Base-by-base conservation (phyloP, 2,113 vertebrate species). In the Gila orcuttii region DNA sequence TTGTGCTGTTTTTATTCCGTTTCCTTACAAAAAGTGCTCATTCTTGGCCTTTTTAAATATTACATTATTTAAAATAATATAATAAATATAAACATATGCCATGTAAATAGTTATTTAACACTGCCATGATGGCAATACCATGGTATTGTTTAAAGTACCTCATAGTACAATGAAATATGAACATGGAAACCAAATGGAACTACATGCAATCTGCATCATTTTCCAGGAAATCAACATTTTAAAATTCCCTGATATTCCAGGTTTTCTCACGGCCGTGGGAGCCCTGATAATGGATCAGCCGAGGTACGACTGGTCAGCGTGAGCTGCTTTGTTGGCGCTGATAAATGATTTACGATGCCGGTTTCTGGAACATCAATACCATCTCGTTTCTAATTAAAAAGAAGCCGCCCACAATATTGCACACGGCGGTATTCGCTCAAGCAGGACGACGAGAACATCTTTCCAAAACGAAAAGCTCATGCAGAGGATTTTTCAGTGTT, bases 361-460 rank as follows among this genome's bases (percentile, higher is more conserved):
- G 90, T 91, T 85, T 90, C 90, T 88, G 91, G 92, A 90, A 94
- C 92, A 94, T 95, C 94, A 95, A 93, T 94, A 93, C 91, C 91
- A 93, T 93, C 93, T 93, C 90, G 90, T 91, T 91, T 94, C 92
- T 95, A 94, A 95, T 95, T 94, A 94, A 94, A 94, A 93, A 52
- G 91, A 93, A 89, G 84, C 88, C 91, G 92, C 91, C 91, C 93
- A 95, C 93, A 94, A 93, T 92, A 92, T 91, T 91, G 91, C 87
- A 86, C 86, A 71, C 55, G 42, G 9, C 50, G 39, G 59, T 45
- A 77, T 73, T 84, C 87, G 91, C 90, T 91, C 92, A 91, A 93
- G 93, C 93, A 75, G 82, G 33, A 82, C 52, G 90, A 85, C 85
- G 88, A 92, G 91, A 94, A 73, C 92, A 94, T 94, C 94, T 94